These are phyloP conservation scores for Hyperoodon ampullatus DNA, from an alignment of 2,113 vertebrate species.

Conservation along the genomic window DNA sequence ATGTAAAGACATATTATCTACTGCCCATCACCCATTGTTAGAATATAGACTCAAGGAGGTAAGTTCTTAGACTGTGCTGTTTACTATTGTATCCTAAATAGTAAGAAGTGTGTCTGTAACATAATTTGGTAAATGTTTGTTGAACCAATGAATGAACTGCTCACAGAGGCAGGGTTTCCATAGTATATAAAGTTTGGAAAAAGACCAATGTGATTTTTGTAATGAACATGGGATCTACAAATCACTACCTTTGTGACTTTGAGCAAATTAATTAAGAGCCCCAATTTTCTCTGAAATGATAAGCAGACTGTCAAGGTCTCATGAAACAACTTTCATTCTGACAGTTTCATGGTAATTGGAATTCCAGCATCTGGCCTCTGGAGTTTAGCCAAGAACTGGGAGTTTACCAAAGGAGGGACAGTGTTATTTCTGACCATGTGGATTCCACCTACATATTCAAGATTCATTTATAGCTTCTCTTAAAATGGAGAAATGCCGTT, in stretches of 20 bases:
- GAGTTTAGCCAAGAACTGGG: neutral
- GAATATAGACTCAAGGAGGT: neutral
- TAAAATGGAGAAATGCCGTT: neutral
- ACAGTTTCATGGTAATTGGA: neutral
- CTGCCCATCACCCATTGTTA: neutral
- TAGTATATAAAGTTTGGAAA: neutral
- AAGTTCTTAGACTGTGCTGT: neutral
- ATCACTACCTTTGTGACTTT: neutral
- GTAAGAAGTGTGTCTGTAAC: neutral
- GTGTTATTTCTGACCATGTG: neutral
- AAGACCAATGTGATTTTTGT: neutral
- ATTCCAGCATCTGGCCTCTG: neutral
- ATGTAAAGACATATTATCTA: neutral
- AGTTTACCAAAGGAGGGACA: neutral
- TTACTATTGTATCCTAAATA: neutral
- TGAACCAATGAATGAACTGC: neutral
- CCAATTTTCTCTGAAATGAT: constrained; percentile 7
- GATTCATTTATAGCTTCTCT: neutral
- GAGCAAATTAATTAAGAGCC: neutral
- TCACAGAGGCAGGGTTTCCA: neutral
- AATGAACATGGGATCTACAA: neutral
- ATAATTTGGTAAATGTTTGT: neutral
- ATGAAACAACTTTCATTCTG: neutral
- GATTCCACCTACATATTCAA: neutral
- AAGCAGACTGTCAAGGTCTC: neutral